Evolutionary conservation across 2,797 vertebrate species (phyloP).

Genomic region (Eutrigla gurnardus): DNA sequence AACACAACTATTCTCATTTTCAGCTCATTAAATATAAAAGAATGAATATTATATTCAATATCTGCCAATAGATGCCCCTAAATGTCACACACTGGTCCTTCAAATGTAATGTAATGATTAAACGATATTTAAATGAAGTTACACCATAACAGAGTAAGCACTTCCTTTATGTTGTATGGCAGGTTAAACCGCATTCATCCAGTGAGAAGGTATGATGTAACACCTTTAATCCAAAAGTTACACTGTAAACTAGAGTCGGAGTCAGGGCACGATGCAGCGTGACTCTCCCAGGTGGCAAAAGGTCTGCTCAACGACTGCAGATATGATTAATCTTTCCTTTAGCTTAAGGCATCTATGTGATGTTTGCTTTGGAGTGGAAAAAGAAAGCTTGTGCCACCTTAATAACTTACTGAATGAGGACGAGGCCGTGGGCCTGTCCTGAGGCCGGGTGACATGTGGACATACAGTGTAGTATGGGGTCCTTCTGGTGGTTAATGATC

Average conservation of each 20-base stretch:
- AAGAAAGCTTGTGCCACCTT: slow-evolving; percentile 10
- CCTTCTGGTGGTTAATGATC: slow-evolving; percentile 69
- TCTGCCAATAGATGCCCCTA: too few species aligned
- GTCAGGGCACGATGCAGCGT: slow-evolving; percentile 4
- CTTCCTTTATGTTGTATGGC: not conserved
- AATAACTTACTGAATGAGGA: slow-evolving; percentile 29
- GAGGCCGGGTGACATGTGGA: slow-evolving; percentile 19
- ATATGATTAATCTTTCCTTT: slow-evolving; percentile 32
- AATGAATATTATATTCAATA: too few species aligned
- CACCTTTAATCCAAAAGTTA: slow-evolving; percentile 18
- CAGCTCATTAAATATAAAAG: too few species aligned
- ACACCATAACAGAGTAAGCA: not conserved
- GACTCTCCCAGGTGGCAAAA: slow-evolving; percentile 7
- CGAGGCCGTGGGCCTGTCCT: not conserved
- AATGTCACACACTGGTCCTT: too few species aligned
- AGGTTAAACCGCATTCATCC: not conserved
- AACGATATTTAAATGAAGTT: not conserved
- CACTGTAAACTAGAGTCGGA: slow-evolving; percentile 23
- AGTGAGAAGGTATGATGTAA: not conserved
- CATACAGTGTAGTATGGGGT: slow-evolving; percentile 28
- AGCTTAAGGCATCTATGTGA: slow-evolving; percentile 10
- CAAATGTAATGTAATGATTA: too few species aligned
- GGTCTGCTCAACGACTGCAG: slow-evolving; percentile 10
- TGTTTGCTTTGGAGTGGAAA: slow-evolving; percentile 28
- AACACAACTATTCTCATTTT: too few species aligned